Base-by-base conservation (phyloP, 2,888 invertebrate genomes). In the Microctonus aethiopoides region DNA sequence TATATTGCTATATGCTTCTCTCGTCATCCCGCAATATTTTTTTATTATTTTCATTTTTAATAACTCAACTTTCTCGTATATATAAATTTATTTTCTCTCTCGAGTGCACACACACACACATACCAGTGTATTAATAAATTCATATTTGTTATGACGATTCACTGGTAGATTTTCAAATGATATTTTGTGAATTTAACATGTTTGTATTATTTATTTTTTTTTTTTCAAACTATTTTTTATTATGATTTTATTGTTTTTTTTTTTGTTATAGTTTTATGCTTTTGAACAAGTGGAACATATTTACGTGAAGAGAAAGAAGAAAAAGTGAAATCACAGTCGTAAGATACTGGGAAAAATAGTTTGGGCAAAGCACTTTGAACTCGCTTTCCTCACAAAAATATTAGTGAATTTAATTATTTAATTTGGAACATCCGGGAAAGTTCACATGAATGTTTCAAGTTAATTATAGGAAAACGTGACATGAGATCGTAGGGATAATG, bases 271-370 rank as follows among this genome's bases (percentile, higher is more conserved):
- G 41, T 64, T 62, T 22, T 16, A 59, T 57, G 29, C 36, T 22
- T 24, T 68, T 57, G 36, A 36, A 51, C 64, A 64, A 54, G 54
- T 64, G 34, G 54, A 51, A 36, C 64, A 64, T 34, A 24, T 64
- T 64, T 64, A 62, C 54, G 34, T 29, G 29, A 69, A 36, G 66
- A 66, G 39, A 72, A 67, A 61, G 34, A 62, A 71, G 68, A 66
- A 71, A 74, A 73, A 75, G 75, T 75, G 72, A 72, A 73, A 73
- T 71, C 57, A 70, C 52, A 65, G 22, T 66, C 63, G 68, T 57
- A 11, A 70, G 59, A 32, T 72, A 39, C 51, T 46, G 60, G 24
- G 63, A 63, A 57, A 39, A 13, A 60, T 60, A 67, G 36, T 71
- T 62, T 64, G 57, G 16, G 61, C 64, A 56, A 63, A 68, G 34